phyloP scores from a whole-genome alignment of 2,113 vertebrate species.

The Pterocles gutturalis region DNA sequence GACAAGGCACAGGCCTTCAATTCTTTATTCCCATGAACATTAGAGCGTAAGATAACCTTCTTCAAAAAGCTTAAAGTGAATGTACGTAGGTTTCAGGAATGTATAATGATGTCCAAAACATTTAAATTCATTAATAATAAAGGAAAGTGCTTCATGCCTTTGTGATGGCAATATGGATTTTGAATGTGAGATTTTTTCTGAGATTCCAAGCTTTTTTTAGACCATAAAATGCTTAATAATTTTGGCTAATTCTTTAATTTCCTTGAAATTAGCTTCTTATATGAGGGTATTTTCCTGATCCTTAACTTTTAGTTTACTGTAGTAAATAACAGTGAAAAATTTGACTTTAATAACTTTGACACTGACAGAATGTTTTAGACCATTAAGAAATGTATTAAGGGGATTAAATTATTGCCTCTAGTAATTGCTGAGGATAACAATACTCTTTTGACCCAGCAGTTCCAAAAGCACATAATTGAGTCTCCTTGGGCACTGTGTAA shows the following conservation, averaged over 20 bases:
- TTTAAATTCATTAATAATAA: not conserved
- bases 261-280: not conserved
- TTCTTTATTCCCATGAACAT: not conserved
- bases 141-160: not conserved
- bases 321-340: not conserved
- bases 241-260: slow-evolving; percentile 5
- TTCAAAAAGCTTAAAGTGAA: not conserved
- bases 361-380: not conserved
- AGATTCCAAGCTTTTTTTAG: not conserved
- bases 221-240: not conserved
- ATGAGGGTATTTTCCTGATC: not conserved
- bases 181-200: not conserved
- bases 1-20: not conserved
- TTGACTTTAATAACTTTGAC: not conserved
- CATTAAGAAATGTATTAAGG: not conserved
- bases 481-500: not conserved
- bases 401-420: slow-evolving; percentile 25
- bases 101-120: not conserved
- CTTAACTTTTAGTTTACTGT: not conserved
- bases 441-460: not conserved
- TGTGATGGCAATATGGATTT: not conserved
- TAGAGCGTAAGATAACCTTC: not conserved
- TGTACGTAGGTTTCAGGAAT: not conserved
- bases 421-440: not conserved
- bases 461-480: not conserved